Percentiles rank a stretch among this genome's conserved stretches.
phyloP scores from a whole-genome alignment of 1,140 invertebrate species.

The Watersipora subatra region DNA sequence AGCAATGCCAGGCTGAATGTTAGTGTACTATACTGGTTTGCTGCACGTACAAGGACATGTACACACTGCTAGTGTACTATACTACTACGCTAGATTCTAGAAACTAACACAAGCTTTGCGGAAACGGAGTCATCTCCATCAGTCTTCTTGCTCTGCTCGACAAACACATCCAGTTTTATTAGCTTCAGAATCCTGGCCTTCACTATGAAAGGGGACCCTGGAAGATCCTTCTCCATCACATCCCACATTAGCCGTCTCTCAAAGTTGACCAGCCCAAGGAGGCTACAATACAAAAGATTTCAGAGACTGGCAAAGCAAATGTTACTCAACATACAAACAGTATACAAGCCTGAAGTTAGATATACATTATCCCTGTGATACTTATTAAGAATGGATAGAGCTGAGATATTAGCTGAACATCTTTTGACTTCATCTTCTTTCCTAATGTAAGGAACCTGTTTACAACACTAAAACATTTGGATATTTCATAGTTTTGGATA shows the following conservation, averaged over 20 bases:
- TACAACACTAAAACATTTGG: too few species aligned
- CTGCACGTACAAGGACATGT: neutral
- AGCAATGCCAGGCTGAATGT: neutral
- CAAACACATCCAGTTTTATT: neutral
- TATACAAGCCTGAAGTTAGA: too few species aligned
- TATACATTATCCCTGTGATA: too few species aligned
- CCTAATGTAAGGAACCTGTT: too few species aligned
- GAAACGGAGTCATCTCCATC: neutral
- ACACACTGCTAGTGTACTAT: neutral
- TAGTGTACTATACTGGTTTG: neutral
- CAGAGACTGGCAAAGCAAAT: neutral
- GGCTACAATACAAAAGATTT: neutral
- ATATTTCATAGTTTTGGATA: too few species aligned
- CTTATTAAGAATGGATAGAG: too few species aligned
- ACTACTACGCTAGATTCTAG: neutral
- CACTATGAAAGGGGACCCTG: neutral
- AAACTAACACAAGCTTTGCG: neutral
- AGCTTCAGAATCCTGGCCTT: neutral
- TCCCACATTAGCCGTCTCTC: neutral
- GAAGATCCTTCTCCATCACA: neutral
- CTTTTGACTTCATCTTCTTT: too few species aligned
- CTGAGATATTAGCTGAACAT: too few species aligned
- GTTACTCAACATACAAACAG: too few species aligned
- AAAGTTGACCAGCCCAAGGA: neutral
- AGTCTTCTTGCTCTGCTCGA: neutral